Evolutionary conservation across 2,113 vertebrate genomes (phyloP).

Genomic region (Empidonax alnorum): DNA sequence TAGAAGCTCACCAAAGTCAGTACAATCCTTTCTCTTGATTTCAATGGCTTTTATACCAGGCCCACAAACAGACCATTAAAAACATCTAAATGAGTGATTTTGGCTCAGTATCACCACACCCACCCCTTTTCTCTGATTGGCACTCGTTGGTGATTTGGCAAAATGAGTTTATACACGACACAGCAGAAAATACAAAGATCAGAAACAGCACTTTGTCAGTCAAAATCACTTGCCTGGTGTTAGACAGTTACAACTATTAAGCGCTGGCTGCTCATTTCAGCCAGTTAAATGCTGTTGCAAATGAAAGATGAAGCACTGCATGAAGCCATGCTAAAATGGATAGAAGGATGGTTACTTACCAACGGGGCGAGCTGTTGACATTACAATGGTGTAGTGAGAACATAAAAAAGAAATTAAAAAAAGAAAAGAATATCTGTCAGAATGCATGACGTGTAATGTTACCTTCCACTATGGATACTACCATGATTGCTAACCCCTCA

Average conservation of each 20-base stretch:
- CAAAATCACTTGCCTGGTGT: slow-evolving; percentile 22
- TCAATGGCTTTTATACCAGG: neutral
- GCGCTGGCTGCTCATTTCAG: slow-evolving; percentile 12
- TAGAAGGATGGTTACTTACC: slow-evolving; percentile 99
- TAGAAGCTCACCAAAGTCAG: slow-evolving; percentile 18
- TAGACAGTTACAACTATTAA: slow-evolving; percentile 32
- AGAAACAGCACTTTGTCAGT: slow-evolving; percentile 17
- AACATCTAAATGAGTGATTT: neutral
- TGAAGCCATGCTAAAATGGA: slow-evolving; percentile 88
- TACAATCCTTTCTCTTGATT: neutral
- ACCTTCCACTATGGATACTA: slow-evolving; percentile 77
- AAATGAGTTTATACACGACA: neutral
- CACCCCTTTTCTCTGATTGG: neutral
- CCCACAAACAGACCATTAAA: neutral
- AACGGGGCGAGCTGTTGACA: slow-evolving; percentile 96
- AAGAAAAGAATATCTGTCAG: slow-evolving; percentile 89
- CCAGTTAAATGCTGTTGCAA: slow-evolving; percentile 62
- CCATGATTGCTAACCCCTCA: slow-evolving; percentile 67
- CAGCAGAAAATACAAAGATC: slow-evolving; percentile 34
- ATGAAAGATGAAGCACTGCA: slow-evolving; percentile 78
- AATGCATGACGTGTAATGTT: slow-evolving; percentile 90
- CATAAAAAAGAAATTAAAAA: slow-evolving; percentile 84
- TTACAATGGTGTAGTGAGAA: slow-evolving; percentile 95
- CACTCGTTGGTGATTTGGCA: neutral
- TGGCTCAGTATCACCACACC: neutral